These are phyloP conservation scores for Furcifer pardalis DNA, from an alignment of 2,797 vertebrate genomes.

Conservation along the genomic window DNA sequence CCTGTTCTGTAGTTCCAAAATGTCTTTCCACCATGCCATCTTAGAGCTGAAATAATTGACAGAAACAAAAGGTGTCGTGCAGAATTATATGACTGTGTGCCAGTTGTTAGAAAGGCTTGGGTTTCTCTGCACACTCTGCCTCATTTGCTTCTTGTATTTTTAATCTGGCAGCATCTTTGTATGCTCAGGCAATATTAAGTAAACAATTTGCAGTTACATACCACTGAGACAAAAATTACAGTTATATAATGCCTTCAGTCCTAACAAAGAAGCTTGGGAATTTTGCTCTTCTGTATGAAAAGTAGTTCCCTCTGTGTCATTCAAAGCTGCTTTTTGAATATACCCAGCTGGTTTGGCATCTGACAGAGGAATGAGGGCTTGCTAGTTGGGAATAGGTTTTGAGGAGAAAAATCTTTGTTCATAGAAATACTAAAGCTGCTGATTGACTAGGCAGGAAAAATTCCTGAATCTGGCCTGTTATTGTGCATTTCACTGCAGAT, in stretches of 20 bases:
- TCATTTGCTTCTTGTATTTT: background rate
- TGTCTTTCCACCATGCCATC: background rate
- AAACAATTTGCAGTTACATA: background rate
- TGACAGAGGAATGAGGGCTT: background rate
- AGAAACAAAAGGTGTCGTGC: background rate
- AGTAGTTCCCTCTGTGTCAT: background rate
- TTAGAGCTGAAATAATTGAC: slow-evolving; percentile 32
- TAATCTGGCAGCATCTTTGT: background rate
- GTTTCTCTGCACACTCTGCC: too few relatives aligned
- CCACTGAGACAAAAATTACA: too few relatives aligned
- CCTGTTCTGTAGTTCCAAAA: slow-evolving; percentile 21
- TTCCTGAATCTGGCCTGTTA: background rate
- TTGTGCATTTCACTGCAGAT: background rate
- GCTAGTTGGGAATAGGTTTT: background rate
- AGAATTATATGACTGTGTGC: background rate
- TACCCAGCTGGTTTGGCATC: background rate
- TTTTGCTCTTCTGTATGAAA: background rate
- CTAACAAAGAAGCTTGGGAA: background rate
- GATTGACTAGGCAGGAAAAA: background rate
- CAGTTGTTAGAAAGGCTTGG: background rate
- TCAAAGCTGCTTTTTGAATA: background rate
- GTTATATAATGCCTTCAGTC: too few relatives aligned
- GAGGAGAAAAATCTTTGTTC: background rate
- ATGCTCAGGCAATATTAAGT: background rate
- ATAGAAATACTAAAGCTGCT: background rate